Base-by-base conservation (phyloP, 1,140 invertebrate species). In the Lepidurus apus region DNA sequence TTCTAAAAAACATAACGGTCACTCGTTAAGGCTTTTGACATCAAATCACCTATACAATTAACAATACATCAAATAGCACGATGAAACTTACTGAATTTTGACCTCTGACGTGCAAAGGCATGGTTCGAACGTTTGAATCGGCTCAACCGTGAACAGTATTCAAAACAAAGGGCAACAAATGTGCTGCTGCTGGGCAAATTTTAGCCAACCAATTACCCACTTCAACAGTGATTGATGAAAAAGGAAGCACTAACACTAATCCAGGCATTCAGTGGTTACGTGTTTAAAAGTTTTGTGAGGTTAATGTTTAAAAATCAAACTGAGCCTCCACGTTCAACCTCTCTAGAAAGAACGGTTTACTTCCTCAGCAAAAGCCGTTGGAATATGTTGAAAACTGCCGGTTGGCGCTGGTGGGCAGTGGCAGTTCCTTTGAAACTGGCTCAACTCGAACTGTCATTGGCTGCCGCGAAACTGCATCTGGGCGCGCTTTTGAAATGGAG, bases 311-410 rank as follows among this genome's bases (percentile, higher is more conserved):
- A 65, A 65, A 65, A n/a, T 65, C n/a, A 65, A 13, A 21, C 2
- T 7, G 21, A 65, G n/a, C 9, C 7, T 65, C 8, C 13, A 65
- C 53, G 17, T 17, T 65, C 13, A 13, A n/a, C 17, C 53, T 65
- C 9, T 21, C 53, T 21, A 0, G 53, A 17, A 65, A 65, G 53
- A 65, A 65, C 11, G 26, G 47, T 65, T 65, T 7, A 9, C 53
- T 65, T 13, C 13, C 8, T 65, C 17, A 65, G 53, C 53, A 65
- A 65, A 65, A 65, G 53, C 53, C 53, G 53, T 65, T 65, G 53
- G 53, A 65, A 65, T 13, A 11, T 21, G 53, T 65, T 65, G 53
- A 65, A 65, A 65, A 65, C 53, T 65, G 53, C 53, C 53, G 53
- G 53, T 65, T 65, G 53, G 53, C 53, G 53, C 53, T 65, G 4